These are phyloP conservation scores for Vanacampus margaritifer DNA, from an alignment of 2,113 vertebrate species.

Conservation along the genomic window DNA sequence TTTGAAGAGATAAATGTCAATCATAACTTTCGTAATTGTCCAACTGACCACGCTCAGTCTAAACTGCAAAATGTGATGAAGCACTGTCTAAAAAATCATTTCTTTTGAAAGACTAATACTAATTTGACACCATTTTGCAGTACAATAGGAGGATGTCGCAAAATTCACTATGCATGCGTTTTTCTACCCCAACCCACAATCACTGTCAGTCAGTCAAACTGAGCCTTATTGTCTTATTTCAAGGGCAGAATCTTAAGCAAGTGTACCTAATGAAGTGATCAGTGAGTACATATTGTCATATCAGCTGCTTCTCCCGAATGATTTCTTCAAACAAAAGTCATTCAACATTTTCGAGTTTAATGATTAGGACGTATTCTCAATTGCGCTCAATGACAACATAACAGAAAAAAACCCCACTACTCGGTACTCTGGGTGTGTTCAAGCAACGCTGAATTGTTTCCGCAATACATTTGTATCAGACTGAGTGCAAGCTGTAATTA, in stretches of 20 bases:
- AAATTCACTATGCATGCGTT: background rate
- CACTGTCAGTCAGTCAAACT: background rate
- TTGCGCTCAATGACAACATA: background rate
- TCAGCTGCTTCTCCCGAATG: background rate
- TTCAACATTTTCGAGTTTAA: background rate
- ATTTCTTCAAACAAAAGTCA: background rate
- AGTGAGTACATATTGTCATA: background rate
- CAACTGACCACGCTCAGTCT: background rate
- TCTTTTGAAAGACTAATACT: background rate
- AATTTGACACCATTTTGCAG: background rate
- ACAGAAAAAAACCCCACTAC: constrained; percentile 12
- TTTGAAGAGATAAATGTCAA: background rate
- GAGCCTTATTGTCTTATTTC: background rate
- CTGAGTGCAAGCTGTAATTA: constrained; percentile 54
- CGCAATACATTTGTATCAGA: constrained; percentile 25
- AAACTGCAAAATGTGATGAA: background rate
- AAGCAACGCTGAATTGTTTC: constrained; percentile 21
- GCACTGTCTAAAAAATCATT: background rate
- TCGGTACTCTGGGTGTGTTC: background rate
- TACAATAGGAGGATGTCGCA: background rate
- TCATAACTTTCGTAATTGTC: background rate
- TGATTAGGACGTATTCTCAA: background rate
- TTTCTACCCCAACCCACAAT: background rate
- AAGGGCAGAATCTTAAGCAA: background rate
- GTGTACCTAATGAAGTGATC: background rate